A percentile compares a stretch with the other conserved stretches of the same genome.
These are phyloP conservation scores for Minunthozetes semirufus DNA, from an alignment of 2,888 invertebrate genomes.

Conservation along the genomic window DNA sequence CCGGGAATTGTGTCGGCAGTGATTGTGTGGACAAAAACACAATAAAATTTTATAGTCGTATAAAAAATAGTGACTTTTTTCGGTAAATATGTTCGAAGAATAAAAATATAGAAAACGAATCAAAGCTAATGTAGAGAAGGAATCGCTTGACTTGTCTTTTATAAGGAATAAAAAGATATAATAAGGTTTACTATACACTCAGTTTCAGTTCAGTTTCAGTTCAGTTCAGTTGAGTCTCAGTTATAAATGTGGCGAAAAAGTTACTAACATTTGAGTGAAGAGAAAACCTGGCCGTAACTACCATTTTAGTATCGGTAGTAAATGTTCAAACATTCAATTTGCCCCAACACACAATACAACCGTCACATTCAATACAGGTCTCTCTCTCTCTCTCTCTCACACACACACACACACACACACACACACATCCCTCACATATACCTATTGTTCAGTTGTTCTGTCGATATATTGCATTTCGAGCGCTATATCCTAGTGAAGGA, in stretches of 20 bases:
- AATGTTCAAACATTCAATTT: slow-evolving; percentile 26
- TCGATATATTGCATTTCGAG: neutral
- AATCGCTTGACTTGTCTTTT: slow-evolving; percentile 19
- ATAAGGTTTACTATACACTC: neutral
- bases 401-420: too few species aligned
- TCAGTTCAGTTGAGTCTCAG: neutral
- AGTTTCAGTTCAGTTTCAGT: neutral
- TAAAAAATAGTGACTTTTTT: neutral
- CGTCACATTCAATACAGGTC: slow-evolving; percentile 6
- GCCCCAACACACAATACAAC: slow-evolving; percentile 1
- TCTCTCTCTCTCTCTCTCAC: too few species aligned
- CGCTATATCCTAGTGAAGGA: neutral
- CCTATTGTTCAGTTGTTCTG: slow-evolving; percentile 10
- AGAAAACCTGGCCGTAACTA: slow-evolving; percentile 10
- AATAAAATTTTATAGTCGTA: neutral
- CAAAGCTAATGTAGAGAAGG: neutral
- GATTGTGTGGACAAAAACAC: neutral
- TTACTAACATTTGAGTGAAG: neutral
- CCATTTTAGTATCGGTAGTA: slow-evolving; percentile 28
- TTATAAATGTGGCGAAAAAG: slow-evolving; percentile 7
- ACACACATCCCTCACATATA: neutral
- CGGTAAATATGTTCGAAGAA: neutral
- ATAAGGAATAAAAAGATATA: neutral
- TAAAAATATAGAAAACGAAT: neutral
- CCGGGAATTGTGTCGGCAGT: too few species aligned